Base-by-base conservation (phyloP, 2,113 vertebrate species). In the Lanius ludovicianus region DNA sequence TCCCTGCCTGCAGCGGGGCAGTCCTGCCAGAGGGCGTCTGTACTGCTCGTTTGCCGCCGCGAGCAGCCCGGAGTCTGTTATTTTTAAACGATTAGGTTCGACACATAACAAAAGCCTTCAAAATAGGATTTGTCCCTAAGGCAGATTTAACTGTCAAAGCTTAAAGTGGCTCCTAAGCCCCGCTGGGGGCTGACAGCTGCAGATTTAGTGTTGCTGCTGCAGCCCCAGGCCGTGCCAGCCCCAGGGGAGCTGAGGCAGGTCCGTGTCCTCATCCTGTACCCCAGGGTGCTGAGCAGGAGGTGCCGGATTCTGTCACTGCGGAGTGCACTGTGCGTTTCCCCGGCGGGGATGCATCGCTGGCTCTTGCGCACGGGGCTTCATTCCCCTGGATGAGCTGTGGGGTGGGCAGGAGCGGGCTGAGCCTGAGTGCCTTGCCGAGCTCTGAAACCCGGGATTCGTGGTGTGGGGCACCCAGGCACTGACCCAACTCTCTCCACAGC, bases 401-500 rank as follows among this genome's bases (percentile, higher is more conserved):
- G 25, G 20, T 3, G 7, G 53, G 35, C 50, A 64, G 57, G 25
- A 62, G 39, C 7, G 1, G 53, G 63, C 74, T 65, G 60, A 93
- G 60, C 57, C 57, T 6, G 0, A 21, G 50, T 1, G 37, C 73
- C 75, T 67, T 70, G 55, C n/a, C 7, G 6, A 50, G 7, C 44
- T 42, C 69, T 44, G 11, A 42, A 37, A 47, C 15, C 6, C 7
- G 1, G 46, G 59, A 37, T 56, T 39, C 39, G 55, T 2, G 2
- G 23, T 5, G 35, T 1, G 5, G 30, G 68, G 30, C 55, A 18
- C 31, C 11, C 76, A 50, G 7, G 23, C 80, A 25, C 44, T 91
- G 59, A 74, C 15, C 42, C 71, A 39, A 31, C 73, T 90, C 91
- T 44, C 53, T 89, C 83, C 96, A 41, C 98, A 99, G 99, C 98